Percentiles rank a stretch among this genome's conserved stretches.
These are phyloP conservation scores for Megaleporinus macrocephalus DNA, from an alignment of 2,113 vertebrate genomes.

Conservation along the genomic window DNA sequence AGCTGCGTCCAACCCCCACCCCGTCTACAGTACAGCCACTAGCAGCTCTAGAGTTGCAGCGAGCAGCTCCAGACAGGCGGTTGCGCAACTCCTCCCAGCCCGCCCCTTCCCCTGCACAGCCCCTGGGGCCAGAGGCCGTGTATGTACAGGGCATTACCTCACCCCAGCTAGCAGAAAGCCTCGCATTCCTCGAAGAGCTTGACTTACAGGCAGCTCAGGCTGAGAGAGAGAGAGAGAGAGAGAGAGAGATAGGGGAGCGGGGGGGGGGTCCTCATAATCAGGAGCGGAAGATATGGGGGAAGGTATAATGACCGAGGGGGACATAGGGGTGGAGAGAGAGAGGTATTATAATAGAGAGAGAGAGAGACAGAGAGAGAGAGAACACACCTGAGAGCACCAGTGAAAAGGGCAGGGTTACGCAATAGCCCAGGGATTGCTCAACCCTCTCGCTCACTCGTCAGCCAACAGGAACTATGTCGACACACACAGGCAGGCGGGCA, in stretches of 20 bases:
- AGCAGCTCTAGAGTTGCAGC: constrained; percentile 25
- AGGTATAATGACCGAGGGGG: not conserved
- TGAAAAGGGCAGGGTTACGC: constrained; percentile 46
- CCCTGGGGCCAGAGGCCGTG: constrained; percentile 28
- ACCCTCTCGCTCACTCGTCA: constrained; percentile 38
- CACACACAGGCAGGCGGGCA: constrained; percentile 17
- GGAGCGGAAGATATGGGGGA: no score
- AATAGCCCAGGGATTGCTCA: constrained; percentile 58
- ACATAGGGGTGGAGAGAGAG: not conserved
- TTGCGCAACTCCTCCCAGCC: constrained; percentile 48
- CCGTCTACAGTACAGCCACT: constrained; percentile 18
- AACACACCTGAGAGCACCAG: constrained; percentile 51
- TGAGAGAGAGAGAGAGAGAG: not conserved
- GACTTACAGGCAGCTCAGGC: constrained; percentile 39
- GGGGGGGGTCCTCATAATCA: no score
- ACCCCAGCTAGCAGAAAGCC: constrained; percentile 43
- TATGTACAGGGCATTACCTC: constrained; percentile 57
- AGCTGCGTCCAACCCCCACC: not conserved
- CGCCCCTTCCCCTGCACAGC: constrained; percentile 5
- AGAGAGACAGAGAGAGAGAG: not conserved
- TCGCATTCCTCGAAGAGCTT: constrained; percentile 51
- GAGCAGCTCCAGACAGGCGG: constrained; percentile 30
- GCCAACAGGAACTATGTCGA: constrained; percentile 57
- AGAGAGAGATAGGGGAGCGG: not conserved
- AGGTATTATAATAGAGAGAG: not conserved